Base-by-base conservation (phyloP, 2,113 vertebrate species). In the Haemorhous mexicanus region DNA sequence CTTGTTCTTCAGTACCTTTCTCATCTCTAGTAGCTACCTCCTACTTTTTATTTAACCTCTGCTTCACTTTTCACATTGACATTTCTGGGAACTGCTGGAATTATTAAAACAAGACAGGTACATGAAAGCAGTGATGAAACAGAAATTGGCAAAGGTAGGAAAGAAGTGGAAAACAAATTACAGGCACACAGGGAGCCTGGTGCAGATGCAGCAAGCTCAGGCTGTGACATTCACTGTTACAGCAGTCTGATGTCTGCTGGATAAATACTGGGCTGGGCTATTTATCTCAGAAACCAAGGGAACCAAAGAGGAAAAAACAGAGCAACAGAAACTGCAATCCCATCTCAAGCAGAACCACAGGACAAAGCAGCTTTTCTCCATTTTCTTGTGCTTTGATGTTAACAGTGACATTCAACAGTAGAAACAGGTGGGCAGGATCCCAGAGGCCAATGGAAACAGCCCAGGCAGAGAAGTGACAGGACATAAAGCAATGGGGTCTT, bases 381-480 rank as follows among this genome's bases (percentile, higher is more conserved):
- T 83, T 85, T 72, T 73, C 23, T 15, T 77, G 46, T 47, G 56
- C 24, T 39, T 39, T 28, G 43, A 55, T 44, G 59, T 7, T 50
- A 76, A 58, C 1, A 3, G 7, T 3, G 84, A 73, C 28, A 28
- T 39, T 58, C 27, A 92, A 8, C 7, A 28, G 46, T 2, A 76
- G 66, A 59, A 91, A 64, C 26, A 90, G 44, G 72, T 44, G 56
- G 52, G 59, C 37, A 59, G 41, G 70, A 47, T 22, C 50, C 32
- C 73, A 55, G 33, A 78, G 49, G 28, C 3, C 78, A 33, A 22
- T 0, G 4, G 61, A 79, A 89, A 53, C 3, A 53, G 58, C 74
- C 59, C 64, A 44, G 27, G 18, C 0, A 1, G 56, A 87, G 63
- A 67, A 59, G 0, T 16, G 6, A 3, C 1, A 52, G 14, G 52